Conservation (phyloP, 2,888 invertebrate species). For the Dryobota labecula region DNA sequence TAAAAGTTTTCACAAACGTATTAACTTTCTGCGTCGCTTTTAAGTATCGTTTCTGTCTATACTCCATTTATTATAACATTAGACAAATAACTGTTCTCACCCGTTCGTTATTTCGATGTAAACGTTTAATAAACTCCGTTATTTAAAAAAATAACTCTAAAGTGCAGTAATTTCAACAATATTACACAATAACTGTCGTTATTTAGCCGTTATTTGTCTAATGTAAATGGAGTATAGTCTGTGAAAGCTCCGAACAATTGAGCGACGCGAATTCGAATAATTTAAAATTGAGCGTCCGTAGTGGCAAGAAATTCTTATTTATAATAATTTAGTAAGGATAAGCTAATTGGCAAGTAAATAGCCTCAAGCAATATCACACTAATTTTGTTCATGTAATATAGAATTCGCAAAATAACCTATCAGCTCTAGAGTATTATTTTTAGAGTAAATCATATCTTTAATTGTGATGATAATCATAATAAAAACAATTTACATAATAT, state of each 20-base stretch:
- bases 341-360: constrained; percentile 50
- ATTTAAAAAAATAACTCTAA: no score
- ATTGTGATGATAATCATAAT: constrained; percentile 7
- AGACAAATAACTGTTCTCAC: no score
- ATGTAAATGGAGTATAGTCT: no score
- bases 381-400: constrained; percentile 35
- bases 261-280: constrained; percentile 13
- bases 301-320: constrained; percentile 32
- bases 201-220: no score
- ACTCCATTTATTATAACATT: no score
- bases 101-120: no score
- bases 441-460: constrained; percentile 19
- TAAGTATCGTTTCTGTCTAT: not conserved
- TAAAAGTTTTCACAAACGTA: not conserved
- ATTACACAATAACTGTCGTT: no score
- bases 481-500: constrained; percentile 26
- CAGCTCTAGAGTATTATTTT: constrained; percentile 25
- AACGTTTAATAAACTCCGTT: no score
- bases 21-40: not conserved
- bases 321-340: constrained; percentile 32
- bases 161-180: no score
- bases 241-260: constrained; percentile 5
- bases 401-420: constrained; percentile 27
- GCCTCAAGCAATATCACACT: constrained; percentile 40
- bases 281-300: constrained; percentile 42